Percentiles rank a stretch among this genome's conserved stretches.
Evolutionary conservation across 2,797 vertebrate genomes (phyloP).

Genomic region (Avahi laniger): DNA sequence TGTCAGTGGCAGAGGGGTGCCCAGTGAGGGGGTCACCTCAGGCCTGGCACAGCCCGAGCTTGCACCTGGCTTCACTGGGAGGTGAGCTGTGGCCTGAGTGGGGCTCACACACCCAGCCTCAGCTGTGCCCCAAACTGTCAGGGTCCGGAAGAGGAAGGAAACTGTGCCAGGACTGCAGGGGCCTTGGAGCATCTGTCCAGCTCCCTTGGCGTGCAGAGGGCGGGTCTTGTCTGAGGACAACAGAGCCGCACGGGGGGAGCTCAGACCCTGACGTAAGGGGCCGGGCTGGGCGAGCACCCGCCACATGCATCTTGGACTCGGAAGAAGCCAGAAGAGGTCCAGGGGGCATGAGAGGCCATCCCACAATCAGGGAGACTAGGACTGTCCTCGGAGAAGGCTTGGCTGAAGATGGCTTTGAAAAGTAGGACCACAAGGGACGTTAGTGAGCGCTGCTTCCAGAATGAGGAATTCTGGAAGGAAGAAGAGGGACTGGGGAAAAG

Average conservation of each 20-base stretch:
- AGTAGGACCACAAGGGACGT: neutral
- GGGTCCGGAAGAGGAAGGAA: neutral
- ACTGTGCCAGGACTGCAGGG: neutral
- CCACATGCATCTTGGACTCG: neutral
- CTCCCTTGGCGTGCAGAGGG: neutral
- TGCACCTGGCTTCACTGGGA: neutral
- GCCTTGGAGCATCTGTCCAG: neutral
- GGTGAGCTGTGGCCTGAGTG: neutral
- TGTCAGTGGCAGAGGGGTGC: neutral
- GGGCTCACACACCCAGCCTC: neutral
- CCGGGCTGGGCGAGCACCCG: neutral
- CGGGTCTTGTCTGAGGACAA: neutral
- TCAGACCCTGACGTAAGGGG: accelerated
- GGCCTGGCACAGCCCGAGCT: neutral
- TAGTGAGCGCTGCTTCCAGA: neutral
- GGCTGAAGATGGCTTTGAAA: neutral
- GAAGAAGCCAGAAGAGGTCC: neutral
- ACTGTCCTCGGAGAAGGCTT: neutral
- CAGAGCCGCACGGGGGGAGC: neutral
- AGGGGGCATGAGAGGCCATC: neutral
- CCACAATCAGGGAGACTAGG: accelerated
- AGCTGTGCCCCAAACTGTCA: neutral
- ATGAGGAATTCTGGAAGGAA: neutral
- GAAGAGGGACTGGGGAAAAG: neutral
- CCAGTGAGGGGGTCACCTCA: neutral